Conservation (phyloP, 2,888 invertebrate genomes). For the Caenorhabditis sulstoni region DNA sequence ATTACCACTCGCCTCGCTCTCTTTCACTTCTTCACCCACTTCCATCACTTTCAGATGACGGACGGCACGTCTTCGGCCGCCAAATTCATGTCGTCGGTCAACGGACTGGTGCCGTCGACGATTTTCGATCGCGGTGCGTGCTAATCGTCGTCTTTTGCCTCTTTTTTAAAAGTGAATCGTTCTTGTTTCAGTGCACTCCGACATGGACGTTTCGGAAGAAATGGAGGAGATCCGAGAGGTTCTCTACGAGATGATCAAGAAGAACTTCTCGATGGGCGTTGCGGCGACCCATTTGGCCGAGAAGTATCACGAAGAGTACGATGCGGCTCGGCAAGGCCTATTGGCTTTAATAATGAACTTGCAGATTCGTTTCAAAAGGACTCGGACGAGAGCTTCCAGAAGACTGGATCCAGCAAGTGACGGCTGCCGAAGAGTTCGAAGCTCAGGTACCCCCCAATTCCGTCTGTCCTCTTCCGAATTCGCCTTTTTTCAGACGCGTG, state of each 20-base stretch:
- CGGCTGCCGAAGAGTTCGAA: constrained; percentile 74
- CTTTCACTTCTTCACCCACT: constrained; percentile 2
- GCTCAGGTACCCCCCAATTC: constrained; percentile 43
- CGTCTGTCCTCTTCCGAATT: background rate
- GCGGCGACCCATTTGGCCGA: constrained; percentile 69
- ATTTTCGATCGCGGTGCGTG: constrained; percentile 66
- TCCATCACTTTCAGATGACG: constrained; percentile 32
- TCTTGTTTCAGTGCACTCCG: constrained; percentile 61
- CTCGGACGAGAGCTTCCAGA: constrained; percentile 68
- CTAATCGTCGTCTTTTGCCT: background rate
- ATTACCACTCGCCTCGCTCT: constrained; percentile 1
- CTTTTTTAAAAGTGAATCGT: background rate
- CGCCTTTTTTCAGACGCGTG: constrained; percentile 60
- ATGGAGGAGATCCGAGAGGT: constrained; percentile 76
- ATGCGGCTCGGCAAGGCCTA: constrained; percentile 11
- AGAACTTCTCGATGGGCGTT: constrained; percentile 72
- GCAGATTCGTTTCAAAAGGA: constrained; percentile 69
- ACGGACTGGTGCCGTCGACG: constrained; percentile 68
- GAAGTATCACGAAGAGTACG: constrained; percentile 72
- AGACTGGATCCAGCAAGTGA: constrained; percentile 73
- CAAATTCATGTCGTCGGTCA: constrained; percentile 58
- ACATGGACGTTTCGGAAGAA: constrained; percentile 74
- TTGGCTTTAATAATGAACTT: background rate
- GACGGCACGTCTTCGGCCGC: constrained; percentile 47
- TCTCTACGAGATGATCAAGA: constrained; percentile 72